Evolutionary conservation across 2,113 vertebrate species (phyloP), one percentile per base, ranked within the genome.

Genomic region (Indicator indicator): DNA sequence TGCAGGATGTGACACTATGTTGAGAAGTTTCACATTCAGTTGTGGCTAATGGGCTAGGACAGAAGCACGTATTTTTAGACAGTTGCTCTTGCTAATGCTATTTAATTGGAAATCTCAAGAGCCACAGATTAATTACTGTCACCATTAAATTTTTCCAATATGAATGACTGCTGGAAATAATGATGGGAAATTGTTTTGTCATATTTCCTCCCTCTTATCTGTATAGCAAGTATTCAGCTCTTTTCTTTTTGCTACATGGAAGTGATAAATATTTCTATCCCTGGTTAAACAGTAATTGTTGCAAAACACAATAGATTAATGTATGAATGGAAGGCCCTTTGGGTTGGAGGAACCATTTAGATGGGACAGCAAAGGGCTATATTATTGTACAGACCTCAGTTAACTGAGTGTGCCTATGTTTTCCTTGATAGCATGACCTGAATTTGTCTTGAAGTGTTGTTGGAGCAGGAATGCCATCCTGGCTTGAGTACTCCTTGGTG

Each of bases 91-190:
- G 64, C 72, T 89, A 81, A 83, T 95, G 46, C 65, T 9, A 2
- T 90, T 69, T 72, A 89, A 78, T 81, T 93, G 48, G 58, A 90
- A 77, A 67, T 90, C 85, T 83, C 44, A 69, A 69, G 58, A 86
- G 65, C 24, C 36, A 36, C 65, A 73, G 79, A 67, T 86, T 86
- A 95, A 88, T 94, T 93, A 70, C 30, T 60, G 40, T 93, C 18
- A n/a, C 74, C 56, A 40, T 85, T 91, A 83, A 88, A 36, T 32
- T 91, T 89, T 95, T 93, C 80, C 83, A 64, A 11, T 81, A 32
- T 75, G 73, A 91, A 58, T 65, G 69, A 90, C 72, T 78, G 40
- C 62, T 94, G 88, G 85, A 93, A 89, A 83, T 93, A 96, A 88
- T 95, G 36, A 72, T 65, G 44, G 83, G 40, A 91, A 90, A 88